A percentile compares a stretch with the other conserved stretches of the same genome.
phyloP scores from a whole-genome alignment of 2,888 invertebrate genomes.

The Cephus runcator region DNA sequence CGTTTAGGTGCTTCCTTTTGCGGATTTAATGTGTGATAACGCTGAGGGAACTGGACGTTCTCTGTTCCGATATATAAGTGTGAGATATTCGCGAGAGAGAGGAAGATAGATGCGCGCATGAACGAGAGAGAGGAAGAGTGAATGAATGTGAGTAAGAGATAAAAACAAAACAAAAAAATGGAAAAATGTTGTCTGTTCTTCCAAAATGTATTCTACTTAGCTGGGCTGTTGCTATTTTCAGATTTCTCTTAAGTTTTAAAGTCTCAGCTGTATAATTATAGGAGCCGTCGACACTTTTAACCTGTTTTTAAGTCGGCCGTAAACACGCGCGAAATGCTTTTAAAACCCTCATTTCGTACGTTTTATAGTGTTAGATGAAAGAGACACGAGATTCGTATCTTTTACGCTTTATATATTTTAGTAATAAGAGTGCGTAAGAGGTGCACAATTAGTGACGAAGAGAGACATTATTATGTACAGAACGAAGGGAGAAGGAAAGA shows the following conservation, averaged over 20 bases:
- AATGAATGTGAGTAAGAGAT: neutral
- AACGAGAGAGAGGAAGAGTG: neutral
- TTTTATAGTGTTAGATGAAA: constrained; percentile 23
- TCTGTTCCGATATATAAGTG: neutral
- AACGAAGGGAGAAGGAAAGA: neutral
- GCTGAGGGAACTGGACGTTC: neutral
- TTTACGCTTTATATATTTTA: constrained; percentile 25
- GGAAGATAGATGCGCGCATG: neutral
- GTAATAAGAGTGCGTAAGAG: neutral
- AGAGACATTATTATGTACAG: neutral
- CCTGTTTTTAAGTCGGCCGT: neutral
- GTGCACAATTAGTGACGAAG: neutral
- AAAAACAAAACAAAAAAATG: neutral
- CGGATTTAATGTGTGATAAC: neutral
- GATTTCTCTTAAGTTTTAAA: constrained; percentile 5
- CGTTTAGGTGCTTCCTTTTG: neutral
- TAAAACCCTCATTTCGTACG: constrained; percentile 39
- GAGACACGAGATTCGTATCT: constrained; percentile 24
- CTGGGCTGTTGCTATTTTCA: constrained; percentile 21
- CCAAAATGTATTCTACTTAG: constrained; percentile 23
- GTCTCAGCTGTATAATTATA: neutral
- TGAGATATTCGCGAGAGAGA: neutral
- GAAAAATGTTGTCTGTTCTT: constrained; percentile 23
- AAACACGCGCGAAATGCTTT: constrained; percentile 25
- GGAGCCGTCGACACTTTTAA: neutral